phyloP scores from a whole-genome alignment of 2,797 vertebrate species.

The Spondyliosoma cantharus region DNA sequence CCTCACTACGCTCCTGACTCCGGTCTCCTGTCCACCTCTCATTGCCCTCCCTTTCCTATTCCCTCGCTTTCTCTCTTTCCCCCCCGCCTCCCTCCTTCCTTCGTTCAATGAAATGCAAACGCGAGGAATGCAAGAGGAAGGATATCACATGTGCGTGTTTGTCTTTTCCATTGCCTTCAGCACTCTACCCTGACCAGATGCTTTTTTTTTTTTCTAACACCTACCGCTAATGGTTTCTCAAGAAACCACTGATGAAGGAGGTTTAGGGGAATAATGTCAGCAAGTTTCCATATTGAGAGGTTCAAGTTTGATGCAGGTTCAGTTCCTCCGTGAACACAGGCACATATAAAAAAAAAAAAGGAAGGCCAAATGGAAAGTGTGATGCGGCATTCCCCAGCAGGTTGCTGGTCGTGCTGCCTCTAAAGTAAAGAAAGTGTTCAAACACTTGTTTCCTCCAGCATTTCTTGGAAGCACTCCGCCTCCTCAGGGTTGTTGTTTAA shows the following conservation, averaged over 20 bases:
- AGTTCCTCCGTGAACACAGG: neutral
- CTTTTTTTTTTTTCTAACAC: slow-evolving; percentile 46
- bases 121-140: slow-evolving; percentile 83
- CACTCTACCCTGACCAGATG: slow-evolving; percentile 53
- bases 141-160: slow-evolving; percentile 77
- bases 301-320: slow-evolving; percentile 18
- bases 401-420: neutral
- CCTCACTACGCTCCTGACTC: slow-evolving; percentile 19
- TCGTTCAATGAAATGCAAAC: slow-evolving; percentile 73
- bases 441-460: slow-evolving; percentile 1
- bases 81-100: slow-evolving; percentile 59
- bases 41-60: slow-evolving; percentile 55
- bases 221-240: slow-evolving; percentile 52
- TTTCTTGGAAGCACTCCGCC: slow-evolving; percentile 1
- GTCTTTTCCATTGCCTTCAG: slow-evolving; percentile 75
- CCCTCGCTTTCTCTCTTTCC: slow-evolving; percentile 43
- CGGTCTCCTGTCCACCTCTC: slow-evolving; percentile 37
- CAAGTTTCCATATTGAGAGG: slow-evolving; percentile 24
- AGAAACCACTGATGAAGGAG: slow-evolving; percentile 14
- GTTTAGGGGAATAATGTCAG: slow-evolving; percentile 7
- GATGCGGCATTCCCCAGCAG: slow-evolving; percentile 1
- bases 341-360: neutral
- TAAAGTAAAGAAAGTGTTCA: slow-evolving; percentile 6
- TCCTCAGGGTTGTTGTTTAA: neutral
- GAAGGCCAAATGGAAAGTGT: neutral